phyloP scores from a whole-genome alignment of 2,113 vertebrate genomes.

The Spermophilus dauricus region DNA sequence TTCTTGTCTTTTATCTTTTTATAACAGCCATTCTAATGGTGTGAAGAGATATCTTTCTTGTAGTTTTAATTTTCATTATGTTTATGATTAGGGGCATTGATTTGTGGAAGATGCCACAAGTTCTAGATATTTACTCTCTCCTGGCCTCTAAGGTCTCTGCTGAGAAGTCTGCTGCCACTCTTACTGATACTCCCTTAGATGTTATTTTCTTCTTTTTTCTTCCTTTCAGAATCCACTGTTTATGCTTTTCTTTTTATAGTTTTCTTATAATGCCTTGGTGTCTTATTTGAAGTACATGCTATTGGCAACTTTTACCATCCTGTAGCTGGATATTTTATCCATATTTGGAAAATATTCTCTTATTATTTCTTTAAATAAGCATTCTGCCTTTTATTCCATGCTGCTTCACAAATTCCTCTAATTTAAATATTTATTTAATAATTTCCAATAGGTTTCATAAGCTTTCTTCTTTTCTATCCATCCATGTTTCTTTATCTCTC shows the following conservation, averaged over 20 bases:
- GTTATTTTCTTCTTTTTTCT: background rate
- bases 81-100: too few relatives aligned
- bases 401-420: background rate
- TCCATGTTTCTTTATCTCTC: background rate
- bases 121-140: background rate
- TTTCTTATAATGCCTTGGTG: background rate
- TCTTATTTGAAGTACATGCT: background rate
- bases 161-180: background rate
- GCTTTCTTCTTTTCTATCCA: background rate
- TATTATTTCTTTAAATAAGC: too few relatives aligned
- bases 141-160: background rate
- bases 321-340: background rate
- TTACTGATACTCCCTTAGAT: background rate
- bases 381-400: background rate
- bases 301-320: background rate
- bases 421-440: background rate
- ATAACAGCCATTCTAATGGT: too few relatives aligned
- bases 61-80: too few relatives aligned
- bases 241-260: background rate
- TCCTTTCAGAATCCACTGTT: background rate
- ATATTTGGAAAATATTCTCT: too few relatives aligned
- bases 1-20: too few relatives aligned
- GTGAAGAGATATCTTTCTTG: too few relatives aligned
- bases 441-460: too few relatives aligned
- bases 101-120: too few relatives aligned